Evolutionary conservation across 2,797 vertebrate species (phyloP), one percentile per base, ranked within the genome.

Genomic region (Thripadectes ignobilis): DNA sequence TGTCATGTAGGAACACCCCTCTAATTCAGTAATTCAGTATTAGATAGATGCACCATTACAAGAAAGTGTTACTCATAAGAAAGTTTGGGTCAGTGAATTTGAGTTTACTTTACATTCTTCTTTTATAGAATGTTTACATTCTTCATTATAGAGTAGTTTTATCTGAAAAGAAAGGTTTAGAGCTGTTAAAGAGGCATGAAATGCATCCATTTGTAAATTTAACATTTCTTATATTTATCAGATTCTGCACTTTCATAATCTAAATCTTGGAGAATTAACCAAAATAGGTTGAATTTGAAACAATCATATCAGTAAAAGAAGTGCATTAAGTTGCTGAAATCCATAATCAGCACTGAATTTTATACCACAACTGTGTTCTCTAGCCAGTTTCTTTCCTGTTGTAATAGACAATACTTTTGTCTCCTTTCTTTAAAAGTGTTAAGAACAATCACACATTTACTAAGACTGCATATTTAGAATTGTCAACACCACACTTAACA

Each of bases 11-110:
- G 66, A 97, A 88, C 32, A 57, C 30, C 13, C 92, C 20, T 84
- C 45, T 95, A 93, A 96, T 90, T 95, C 66, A 91, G 45, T 39
- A 86, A 96, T 89, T 94, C 63, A 92, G 45, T 39, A 86, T 85
- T 91, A 96, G 73, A 24, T 96, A 96, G 95, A 93, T 73, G 57
- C 46, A 68, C 36, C 68, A 89, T 85, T 97, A 96, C 94, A 91
- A 92, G n/a, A 80, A 95, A 97, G 9, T 59, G 34, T 84, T 88
- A 72, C 27, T 84, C 30, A 78, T 85, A 57, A 92, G 94, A 88
- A 88, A 83, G 9, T 8, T 80, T 87, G 65, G 8, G 26, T 58
- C 93, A 74, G 55, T 80, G 73, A 66, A 67, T 94, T 62, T 90
- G 29, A 19, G 22, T 94, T 96, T 87, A 78, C 43, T 92, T 83